Conservation (phyloP, 1,140 invertebrate genomes). For the Dryas iulia region DNA sequence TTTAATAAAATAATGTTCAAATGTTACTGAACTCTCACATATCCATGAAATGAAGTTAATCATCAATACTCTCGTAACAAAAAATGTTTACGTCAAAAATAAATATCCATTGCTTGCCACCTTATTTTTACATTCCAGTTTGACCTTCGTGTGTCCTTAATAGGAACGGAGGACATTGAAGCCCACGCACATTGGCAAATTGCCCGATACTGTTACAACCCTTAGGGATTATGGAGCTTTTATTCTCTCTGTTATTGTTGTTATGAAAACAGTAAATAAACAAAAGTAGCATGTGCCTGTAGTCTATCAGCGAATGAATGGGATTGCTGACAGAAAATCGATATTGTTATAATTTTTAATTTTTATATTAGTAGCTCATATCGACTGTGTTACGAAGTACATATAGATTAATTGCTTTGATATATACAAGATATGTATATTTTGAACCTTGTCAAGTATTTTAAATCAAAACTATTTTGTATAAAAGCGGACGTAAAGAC, state of each 20-base stretch:
- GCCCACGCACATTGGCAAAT: slow-evolving; percentile 47
- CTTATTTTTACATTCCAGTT: slow-evolving; percentile 28
- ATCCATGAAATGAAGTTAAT: neutral
- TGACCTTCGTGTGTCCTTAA: slow-evolving; percentile 47
- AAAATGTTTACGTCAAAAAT: neutral
- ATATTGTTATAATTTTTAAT: too few relatives aligned
- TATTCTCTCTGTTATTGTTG: slow-evolving; percentile 11
- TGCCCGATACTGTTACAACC: slow-evolving; percentile 40
- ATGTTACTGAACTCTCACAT: neutral
- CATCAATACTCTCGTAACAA: neutral
- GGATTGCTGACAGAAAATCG: neutral
- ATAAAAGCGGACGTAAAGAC: too few relatives aligned
- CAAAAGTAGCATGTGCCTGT: neutral
- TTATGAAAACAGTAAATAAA: slow-evolving; percentile 14
- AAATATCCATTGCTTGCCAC: slow-evolving; percentile 25
- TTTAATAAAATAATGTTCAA: neutral
- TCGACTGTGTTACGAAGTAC: too few relatives aligned
- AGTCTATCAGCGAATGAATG: neutral
- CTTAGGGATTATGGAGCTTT: slow-evolving; percentile 14
- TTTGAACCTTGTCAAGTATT: too few relatives aligned
- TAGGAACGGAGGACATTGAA: slow-evolving; percentile 39
- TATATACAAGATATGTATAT: too few relatives aligned
- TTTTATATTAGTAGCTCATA: too few relatives aligned
- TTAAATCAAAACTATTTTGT: too few relatives aligned
- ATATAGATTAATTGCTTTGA: too few relatives aligned